These are phyloP conservation scores for Rynchops niger DNA, from an alignment of 2,113 vertebrate species.

Conservation along the genomic window DNA sequence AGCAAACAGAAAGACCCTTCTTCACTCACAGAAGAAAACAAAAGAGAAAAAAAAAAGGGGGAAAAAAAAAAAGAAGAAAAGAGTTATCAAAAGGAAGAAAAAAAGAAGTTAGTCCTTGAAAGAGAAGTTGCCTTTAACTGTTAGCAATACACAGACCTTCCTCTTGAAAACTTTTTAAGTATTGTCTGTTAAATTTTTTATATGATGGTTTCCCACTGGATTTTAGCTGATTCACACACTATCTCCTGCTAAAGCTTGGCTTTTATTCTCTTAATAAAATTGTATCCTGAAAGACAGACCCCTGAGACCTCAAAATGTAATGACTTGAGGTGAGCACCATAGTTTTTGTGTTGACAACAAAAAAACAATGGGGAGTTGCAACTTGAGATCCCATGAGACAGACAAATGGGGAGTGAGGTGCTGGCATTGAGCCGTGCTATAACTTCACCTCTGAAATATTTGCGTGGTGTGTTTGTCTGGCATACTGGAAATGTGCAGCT, in stretches of 20 bases:
- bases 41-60: neutral
- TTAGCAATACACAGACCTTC: neutral
- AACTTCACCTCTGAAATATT: neutral
- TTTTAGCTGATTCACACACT: neutral
- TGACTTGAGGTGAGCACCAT: neutral
- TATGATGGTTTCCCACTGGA: neutral
- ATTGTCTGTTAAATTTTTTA: neutral
- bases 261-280: neutral
- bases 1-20: neutral
- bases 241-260: neutral
- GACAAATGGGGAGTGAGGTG: neutral
- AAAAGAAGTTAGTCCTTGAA: neutral
- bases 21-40: neutral
- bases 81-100: neutral
- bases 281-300: neutral
- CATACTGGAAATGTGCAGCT: rapidly evolving
- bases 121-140: neutral
- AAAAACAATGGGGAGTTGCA: neutral
- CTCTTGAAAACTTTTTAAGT: neutral
- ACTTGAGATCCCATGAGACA: neutral
- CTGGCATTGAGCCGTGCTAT: neutral
- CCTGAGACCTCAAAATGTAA: neutral
- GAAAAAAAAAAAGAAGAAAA: neutral
- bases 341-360: neutral
- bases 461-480: neutral